Evolutionary conservation across 2,888 invertebrate species (phyloP).

Genomic region (Andrena chrysosceles): DNA sequence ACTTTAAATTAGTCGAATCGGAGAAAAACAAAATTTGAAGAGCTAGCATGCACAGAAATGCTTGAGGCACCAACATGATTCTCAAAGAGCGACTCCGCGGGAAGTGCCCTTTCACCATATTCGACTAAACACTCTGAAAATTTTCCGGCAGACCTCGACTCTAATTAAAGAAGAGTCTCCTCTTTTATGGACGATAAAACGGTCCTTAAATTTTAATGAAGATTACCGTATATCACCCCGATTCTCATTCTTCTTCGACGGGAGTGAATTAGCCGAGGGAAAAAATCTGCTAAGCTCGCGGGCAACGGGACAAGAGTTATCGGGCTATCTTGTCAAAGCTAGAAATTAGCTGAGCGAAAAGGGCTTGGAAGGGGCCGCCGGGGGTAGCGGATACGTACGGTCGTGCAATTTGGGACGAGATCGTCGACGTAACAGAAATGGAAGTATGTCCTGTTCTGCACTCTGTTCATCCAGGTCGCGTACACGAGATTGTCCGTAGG

Average conservation of each 20-base stretch:
- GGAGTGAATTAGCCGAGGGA: background rate
- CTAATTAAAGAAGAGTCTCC: constrained; percentile 27
- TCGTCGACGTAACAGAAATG: constrained; percentile 87
- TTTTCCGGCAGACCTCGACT: background rate
- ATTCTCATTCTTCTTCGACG: background rate
- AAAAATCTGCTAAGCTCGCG: constrained; percentile 4
- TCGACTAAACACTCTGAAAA: background rate
- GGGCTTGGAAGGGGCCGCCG: background rate
- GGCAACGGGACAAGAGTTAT: constrained; percentile 15
- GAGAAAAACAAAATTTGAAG: background rate
- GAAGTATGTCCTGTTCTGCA: constrained; percentile 91
- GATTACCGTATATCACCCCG: background rate
- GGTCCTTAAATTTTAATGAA: constrained; percentile 32
- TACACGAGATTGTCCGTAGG: constrained; percentile 89
- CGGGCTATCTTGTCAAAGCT: constrained; percentile 16
- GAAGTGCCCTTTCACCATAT: background rate
- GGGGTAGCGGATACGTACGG: constrained; percentile 72
- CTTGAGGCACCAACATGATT: background rate
- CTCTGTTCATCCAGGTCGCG: constrained; percentile 95
- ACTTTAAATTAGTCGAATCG: constrained; percentile 1
- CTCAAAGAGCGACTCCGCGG: background rate
- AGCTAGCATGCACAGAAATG: background rate
- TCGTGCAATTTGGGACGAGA: constrained; percentile 74
- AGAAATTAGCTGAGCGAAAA: constrained; percentile 12
- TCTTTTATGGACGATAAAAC: constrained; percentile 40